Percentiles rank a stretch among this genome's conserved stretches.
Evolutionary conservation across 2,888 invertebrate genomes (phyloP).

Genomic region (Ornithoptera alexandrae): DNA sequence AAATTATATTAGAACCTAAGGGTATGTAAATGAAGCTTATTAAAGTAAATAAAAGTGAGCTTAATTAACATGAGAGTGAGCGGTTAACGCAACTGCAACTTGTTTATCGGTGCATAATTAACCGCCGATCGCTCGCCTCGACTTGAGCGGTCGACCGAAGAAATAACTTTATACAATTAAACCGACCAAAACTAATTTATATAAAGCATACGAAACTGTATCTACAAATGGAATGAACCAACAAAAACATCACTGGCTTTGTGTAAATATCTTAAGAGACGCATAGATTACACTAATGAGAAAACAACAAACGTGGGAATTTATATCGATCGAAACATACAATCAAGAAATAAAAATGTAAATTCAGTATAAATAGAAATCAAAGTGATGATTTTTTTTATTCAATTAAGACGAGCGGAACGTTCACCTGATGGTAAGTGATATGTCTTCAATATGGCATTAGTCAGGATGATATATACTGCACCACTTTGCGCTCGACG

Average conservation of each 20-base stretch:
- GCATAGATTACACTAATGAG: no score
- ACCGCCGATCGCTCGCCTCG: conserved; percentile 38
- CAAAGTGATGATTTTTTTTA: no score
- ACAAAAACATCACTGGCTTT: background rate
- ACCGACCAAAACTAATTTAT: conserved; percentile 11
- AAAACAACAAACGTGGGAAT: no score
- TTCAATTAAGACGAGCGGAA: no score
- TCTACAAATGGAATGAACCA: background rate
- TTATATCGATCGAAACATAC: no score
- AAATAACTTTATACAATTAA: conserved; percentile 33
- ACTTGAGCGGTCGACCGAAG: conserved; percentile 36
- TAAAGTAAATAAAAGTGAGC: conserved; percentile 38
- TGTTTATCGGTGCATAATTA: conserved; percentile 61
- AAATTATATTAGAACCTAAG: conserved; percentile 20
- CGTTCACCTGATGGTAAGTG: no score
- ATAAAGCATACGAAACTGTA: background rate
- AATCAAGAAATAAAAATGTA: no score
- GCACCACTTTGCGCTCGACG: no score
- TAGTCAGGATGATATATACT: no score
- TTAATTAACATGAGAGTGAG: conserved; percentile 55
- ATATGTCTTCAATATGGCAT: no score
- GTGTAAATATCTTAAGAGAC: background rate
- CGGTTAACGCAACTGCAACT: conserved; percentile 41
- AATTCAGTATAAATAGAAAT: no score
- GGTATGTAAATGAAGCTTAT: conserved; percentile 34